Base-by-base conservation (phyloP, 2,888 invertebrate species). In the Pheosia gnoma region DNA sequence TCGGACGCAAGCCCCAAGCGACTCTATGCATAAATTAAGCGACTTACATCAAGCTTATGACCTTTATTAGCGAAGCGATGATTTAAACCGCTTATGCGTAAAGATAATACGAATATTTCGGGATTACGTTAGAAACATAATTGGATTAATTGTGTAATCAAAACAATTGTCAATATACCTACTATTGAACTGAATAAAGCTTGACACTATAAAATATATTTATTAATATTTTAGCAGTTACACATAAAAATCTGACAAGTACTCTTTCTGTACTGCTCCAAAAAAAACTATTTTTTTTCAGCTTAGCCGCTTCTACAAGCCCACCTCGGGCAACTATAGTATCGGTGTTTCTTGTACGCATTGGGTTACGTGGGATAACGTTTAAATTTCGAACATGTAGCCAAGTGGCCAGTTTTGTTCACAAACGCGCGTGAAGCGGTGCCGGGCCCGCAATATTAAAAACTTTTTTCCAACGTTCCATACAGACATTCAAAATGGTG, bases 331-430 rank as follows among this genome's bases (percentile, higher is more conserved):
- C 70, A 67, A 65, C 69, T 72, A 66, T 43, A 57, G 64, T 67
- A 61, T 66, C 59, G 57, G 49, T 60, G 63, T 66, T 68, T 63
- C 67, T 66, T 72, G 72, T 68, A 58, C 63, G 65, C 64, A 68
- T 66, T 71, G 55, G 60, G 10, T n/a, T 47, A 58, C 57, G 43
- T 57, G 39, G n/a, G 60, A 68, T 66, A 76, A 68, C 70, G 81
- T 86, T 87, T 83, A 82, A 87, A 86, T 82, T 87, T 83, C 83
- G 83, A 85, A 82, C 84, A 80, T 75, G 73, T 70, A 70, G 70
- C 71, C 71, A 77, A 74, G 74, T 77, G 76, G 82, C 82, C 90
- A 90, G 90, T 90, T 75, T 85, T 75, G 70, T 74, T 65, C 63
- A 73, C 74, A 80, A 81, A 80, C 80, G 85, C 86, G 87, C 79